Percentiles rank a stretch among this genome's conserved stretches.
These are phyloP conservation scores for Bacillus rossius DNA, from an alignment of 1,140 invertebrate genomes.

Conservation along the genomic window DNA sequence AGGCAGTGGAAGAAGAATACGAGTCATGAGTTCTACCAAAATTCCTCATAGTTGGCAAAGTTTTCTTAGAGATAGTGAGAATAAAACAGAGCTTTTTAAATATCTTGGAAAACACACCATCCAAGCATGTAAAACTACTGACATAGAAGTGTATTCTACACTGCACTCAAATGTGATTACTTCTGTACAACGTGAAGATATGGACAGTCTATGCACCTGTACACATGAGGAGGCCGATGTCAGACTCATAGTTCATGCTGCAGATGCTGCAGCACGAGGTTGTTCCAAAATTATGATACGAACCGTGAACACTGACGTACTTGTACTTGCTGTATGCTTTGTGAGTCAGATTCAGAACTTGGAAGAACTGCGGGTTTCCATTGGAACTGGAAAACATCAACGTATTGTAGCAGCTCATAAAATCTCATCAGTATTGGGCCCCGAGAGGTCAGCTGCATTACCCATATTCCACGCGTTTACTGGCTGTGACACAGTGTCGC, in stretches of 20 bases:
- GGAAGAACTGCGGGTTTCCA: constrained; percentile 5
- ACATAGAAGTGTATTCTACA: background rate
- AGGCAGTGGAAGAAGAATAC: no score
- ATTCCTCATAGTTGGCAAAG: no score
- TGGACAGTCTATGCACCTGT: constrained; percentile 16
- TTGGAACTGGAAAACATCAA: constrained; percentile 18
- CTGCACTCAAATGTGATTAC: background rate
- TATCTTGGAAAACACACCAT: no score
- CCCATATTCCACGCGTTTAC: constrained; percentile 23
- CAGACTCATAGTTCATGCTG: constrained; percentile 22
- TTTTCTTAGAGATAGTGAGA: no score
- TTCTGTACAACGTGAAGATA: background rate
- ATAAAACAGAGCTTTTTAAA: no score
- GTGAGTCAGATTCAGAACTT: background rate
- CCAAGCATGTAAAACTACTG: no score
- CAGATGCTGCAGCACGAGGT: constrained; percentile 18
- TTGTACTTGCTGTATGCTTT: constrained; percentile 21
- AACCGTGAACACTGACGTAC: constrained; percentile 28
- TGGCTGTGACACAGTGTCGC: constrained; percentile 26
- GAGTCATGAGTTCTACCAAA: no score
- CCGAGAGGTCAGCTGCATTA: background rate
- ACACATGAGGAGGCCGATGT: constrained; percentile 30
- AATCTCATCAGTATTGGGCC: background rate
- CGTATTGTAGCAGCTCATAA: background rate
- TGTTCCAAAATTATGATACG: constrained; percentile 15